A percentile compares a stretch with the other conserved stretches of the same genome.
phyloP scores from a whole-genome alignment of 2,888 invertebrate species.

The Caenorhabditis plicata region DNA sequence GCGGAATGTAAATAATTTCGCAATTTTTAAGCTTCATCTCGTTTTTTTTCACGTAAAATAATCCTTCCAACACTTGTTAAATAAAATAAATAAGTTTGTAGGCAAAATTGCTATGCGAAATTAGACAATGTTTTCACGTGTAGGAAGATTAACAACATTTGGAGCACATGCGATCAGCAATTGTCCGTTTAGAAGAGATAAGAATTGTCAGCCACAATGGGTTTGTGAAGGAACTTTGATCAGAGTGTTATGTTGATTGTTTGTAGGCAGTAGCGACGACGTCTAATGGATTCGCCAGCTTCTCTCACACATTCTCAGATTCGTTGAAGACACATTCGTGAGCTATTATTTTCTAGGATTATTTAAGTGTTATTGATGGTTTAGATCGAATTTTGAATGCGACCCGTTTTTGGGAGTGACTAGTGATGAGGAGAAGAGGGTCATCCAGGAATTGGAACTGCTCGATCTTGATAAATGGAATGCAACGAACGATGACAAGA shows the following conservation, averaged over 20 bases:
- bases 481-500: slow-evolving; percentile 11
- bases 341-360: no score
- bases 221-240: background rate
- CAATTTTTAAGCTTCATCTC: no score
- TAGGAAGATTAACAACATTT: slow-evolving; percentile 33
- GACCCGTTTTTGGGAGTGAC: slow-evolving; percentile 32
- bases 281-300: slow-evolving; percentile 19
- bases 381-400: slow-evolving; percentile 23
- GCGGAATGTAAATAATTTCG: no score
- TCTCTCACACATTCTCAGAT: slow-evolving; percentile 28
- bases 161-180: slow-evolving; percentile 32
- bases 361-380: no score
- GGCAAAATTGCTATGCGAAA: background rate
- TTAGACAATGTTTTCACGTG: slow-evolving; percentile 30
- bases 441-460: slow-evolving; percentile 30
- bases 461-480: slow-evolving; percentile 29
- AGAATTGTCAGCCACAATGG: slow-evolving; percentile 19
- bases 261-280: slow-evolving; percentile 20
- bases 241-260: background rate
- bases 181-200: slow-evolving; percentile 27
- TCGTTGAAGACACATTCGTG: slow-evolving; percentile 26
- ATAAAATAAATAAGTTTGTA: background rate
- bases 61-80: background rate
- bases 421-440: slow-evolving; percentile 22
- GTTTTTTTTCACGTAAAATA: background rate